A percentile compares a stretch with the other conserved stretches of the same genome.
phyloP scores from a whole-genome alignment of 2,113 vertebrate species.

The Thryonomys swinderianus region DNA sequence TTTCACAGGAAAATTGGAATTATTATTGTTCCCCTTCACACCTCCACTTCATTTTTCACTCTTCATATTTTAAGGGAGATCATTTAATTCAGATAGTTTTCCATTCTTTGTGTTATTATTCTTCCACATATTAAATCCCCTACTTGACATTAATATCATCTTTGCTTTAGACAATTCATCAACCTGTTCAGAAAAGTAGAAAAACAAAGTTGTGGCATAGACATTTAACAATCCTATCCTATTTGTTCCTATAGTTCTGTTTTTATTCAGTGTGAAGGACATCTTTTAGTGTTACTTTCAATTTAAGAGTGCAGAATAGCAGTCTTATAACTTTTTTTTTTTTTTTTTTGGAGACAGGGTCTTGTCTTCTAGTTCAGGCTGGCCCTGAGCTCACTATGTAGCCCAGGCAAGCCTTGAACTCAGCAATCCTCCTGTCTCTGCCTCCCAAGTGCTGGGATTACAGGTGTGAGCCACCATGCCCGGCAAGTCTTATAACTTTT shows the following conservation, averaged over 20 bases:
- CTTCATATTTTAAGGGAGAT: not conserved
- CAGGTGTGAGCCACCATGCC: no score
- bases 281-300: not conserved
- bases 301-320: not conserved
- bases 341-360: no score
- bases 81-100: not conserved
- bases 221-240: not conserved
- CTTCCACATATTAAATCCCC: not conserved
- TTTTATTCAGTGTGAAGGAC: not conserved
- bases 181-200: not conserved
- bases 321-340: no score
- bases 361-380: no score
- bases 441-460: no score
- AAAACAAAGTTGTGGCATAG: not conserved
- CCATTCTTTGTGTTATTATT: rapidly evolving
- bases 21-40: not conserved
- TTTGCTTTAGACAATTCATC: not conserved
- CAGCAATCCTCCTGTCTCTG: no score
- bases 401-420: no score
- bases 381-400: no score
- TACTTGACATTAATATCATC: not conserved
- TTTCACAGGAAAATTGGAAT: not conserved
- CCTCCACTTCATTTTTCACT: not conserved
- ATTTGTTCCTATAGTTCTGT: no score
- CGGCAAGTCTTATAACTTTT: not conserved